Conservation (phyloP, 2,888 invertebrate genomes). For the Rhopalosiphum nymphaeae region DNA sequence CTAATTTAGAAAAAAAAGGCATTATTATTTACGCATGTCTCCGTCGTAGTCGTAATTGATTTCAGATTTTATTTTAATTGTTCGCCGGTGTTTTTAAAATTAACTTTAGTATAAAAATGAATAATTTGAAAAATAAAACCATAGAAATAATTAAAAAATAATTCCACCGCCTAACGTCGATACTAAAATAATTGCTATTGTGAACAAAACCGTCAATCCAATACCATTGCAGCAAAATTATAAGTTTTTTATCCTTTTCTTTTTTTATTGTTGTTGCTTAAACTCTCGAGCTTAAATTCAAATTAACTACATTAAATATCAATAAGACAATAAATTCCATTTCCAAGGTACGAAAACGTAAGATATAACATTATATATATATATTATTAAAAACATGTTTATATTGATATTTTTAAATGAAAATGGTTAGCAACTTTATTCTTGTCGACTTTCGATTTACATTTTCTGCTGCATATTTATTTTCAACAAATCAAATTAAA, state of each 20-base stretch:
- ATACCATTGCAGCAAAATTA: neutral
- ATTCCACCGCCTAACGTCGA: neutral
- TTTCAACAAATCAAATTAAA: neutral
- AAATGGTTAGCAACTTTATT: neutral
- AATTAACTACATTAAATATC: neutral
- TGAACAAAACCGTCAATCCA: neutral
- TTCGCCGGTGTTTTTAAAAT: neutral
- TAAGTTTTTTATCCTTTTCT: neutral
- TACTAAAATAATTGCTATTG: neutral
- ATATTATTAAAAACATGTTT: neutral
- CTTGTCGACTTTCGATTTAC: neutral
- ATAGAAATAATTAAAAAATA: constrained; percentile 40
- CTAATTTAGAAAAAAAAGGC: constrained; percentile 23
- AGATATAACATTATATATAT: neutral
- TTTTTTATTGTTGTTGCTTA: neutral
- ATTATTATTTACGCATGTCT: constrained; percentile 39
- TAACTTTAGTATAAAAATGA: neutral
- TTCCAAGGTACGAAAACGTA: neutral
- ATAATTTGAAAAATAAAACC: neutral
- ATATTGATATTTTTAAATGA: neutral
- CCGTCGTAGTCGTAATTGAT: constrained; percentile 35
- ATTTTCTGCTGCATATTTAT: neutral
- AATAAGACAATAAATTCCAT: neutral
- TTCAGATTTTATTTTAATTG: constrained; percentile 57
- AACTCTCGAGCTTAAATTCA: neutral